Evolutionary conservation across 2,888 invertebrate genomes (phyloP), one percentile per base, ranked within the genome.

Genomic region (Hypomecis atomaria): DNA sequence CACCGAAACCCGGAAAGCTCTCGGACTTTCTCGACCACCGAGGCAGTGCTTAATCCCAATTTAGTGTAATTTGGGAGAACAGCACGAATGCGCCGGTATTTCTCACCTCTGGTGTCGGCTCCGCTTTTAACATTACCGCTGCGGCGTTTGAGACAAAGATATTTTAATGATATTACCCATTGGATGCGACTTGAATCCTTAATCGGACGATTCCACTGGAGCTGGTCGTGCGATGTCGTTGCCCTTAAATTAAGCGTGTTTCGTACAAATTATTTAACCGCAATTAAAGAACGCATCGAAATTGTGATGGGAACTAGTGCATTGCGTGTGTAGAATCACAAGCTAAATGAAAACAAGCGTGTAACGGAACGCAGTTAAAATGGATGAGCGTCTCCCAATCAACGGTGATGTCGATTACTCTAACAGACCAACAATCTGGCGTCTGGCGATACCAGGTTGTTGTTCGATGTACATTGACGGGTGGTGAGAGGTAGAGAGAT

Each of bases 91-190:
- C 84, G 81, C 79, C 75, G 84, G 85, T 83, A 88, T 89, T 89
- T 92, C 88, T 91, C 92, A 92, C 92, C 89, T 91, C 79, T 79
- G 84, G 86, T 86, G 87, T 86, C 82, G 84, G 79, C 79, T 74
- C 74, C 74, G 78, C 84, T 91, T 91, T 90, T 92, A 88, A 87
- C 82, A 70, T 83, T 79, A 82, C 81, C 81, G 81, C 84, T 76
- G 86, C 88, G 89, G 88, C 83, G 80, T 90, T 90, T 88, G 85
- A 88, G 84, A 89, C 90, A 90, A 88, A 92, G 89, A 89, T 90
- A 92, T 92, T 92, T 92, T 92, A 92, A 92, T 89, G 90, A 89
- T 90, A 92, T 91, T 90, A 88, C 90, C 86, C 86, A 85, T 84
- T 81, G 85, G 85, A 89, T 86, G 92, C 84, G 88, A 82, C 86